Base-by-base conservation (phyloP, 2,888 invertebrate species). In the Trissoscelio sp. region DNA sequence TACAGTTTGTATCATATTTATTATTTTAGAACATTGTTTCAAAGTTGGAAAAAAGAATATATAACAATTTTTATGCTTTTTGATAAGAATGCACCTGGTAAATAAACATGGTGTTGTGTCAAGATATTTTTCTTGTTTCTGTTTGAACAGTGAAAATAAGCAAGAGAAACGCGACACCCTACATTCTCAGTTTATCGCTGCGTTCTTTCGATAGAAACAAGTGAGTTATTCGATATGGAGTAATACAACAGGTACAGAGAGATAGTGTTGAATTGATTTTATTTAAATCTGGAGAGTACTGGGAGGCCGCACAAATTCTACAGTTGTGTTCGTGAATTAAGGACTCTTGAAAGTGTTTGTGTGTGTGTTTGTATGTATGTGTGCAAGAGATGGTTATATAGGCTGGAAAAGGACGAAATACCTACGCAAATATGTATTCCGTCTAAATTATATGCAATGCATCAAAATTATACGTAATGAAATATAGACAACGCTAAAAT, bases 151-250 rank as follows among this genome's bases (percentile, higher is more conserved):
- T 64, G 44, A 37, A 64, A 51, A 64, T 64, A 51, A 66, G 39
- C 39, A 28, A 42, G 6, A 3, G 28, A 20, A 39, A 51, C 6
- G 14, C 42, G 31, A 31, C 66, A 39, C 34, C 39, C 24, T 37
- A 22, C 24, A 51, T 64, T 64, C 37, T 51, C 14, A 53, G 53
- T 66, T 66, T 53, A 66, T 53, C 66, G 28, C 20, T 51, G 16
- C 24, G 24, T 66, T 22, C 51, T 51, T 37, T 66, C 66, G 51
- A 66, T 39, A 22, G 66, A 51, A 66, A 66, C 66, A 66, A 66
- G 53, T 66, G 24, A 37, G 51, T 39, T 66, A 51, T 53, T 39
- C 39, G 53, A 53, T 66, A 53, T 53, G 16, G 20, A 66, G 66
- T 34, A 39, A 53, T 37, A 53, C 39, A 53, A 39, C 51, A 34